Base-by-base conservation (phyloP, 2,888 invertebrate genomes). In the Stenchaetothrips biformis region DNA sequence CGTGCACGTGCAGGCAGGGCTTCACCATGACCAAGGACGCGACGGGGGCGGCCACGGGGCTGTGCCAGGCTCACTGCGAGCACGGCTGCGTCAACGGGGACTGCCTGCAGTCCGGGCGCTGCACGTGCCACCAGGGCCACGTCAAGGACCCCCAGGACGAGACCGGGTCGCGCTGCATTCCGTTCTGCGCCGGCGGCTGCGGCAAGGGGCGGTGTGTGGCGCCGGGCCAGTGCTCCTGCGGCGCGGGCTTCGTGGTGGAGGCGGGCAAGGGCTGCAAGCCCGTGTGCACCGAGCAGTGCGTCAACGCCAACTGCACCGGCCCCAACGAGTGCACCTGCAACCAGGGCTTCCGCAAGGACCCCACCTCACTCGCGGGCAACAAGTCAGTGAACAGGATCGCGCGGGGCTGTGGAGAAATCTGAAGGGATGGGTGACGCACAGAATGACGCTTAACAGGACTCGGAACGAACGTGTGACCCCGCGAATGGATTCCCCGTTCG, bases 231-330 rank as follows among this genome's bases (percentile, higher is more conserved):
- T 92, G 92, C 84, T 86, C 86, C 2, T 92, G 92, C 83, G 86
- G 87, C 82, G 84, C 85, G 2, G 89, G 89, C 7, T 89, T 85
- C 81, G 87, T 87, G 80, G 82, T 87, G 21, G 85, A 86, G 67
- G 25, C 9, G 21, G 25, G 9, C 67, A 21, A 25, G 21, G 21
- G 21, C 21, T 93, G 92, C 84, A 89, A 90, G 77, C 90, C 92
- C 0, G 87, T 90, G n/a, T 94, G 94, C 84, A 89, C 90, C 7
- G 87, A 88, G 47, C 90, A 91, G 9, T 90, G 90, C 82, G 82
- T 84, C 78, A 84, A 87, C 7, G 87, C 86, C 4, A 86, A 86
- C 78, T 88, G 88, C 82, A 85, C 86, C 21, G 87, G 85, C 25
- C 87, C 88, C 8, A 85, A 87, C 81, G 84, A 83, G 48, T 88